Evolutionary conservation across 2,797 vertebrate genomes (phyloP), one percentile per base, ranked within the genome.

Genomic region (Enteromius viviparus): DNA sequence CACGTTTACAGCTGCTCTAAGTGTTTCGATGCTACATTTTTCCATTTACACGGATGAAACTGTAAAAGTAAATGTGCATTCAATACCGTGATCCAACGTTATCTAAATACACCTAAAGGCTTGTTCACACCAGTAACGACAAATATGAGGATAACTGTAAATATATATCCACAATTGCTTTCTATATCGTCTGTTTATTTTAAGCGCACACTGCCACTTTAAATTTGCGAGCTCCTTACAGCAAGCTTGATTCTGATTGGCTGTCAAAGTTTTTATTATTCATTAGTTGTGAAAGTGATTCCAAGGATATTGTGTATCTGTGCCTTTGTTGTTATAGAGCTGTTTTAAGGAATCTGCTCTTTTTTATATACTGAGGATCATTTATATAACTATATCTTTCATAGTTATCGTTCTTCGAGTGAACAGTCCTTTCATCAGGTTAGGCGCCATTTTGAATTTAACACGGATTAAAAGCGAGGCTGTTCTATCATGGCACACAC

Each of bases 1-100:
- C 55, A 77, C 74, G 58, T 64, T 81, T 81, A 82, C 64, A 78
- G 68, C 51, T 58, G 76, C 47, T 51, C 47, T 71, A 58, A 29
- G 75, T 23, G 21, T 82, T 74, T 71, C 34, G 62, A 53, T 85
- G 80, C 85, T 86, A 86, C 85, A 86, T 29, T 79, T n/a, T 5
- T 19, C 0, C 0, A 55, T 58, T 29, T 42, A 23, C 21, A 40
- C 42, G 47, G 40, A 81, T 74, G 77, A 51, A 51, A 76, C 29
- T 17, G 23, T 60, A 40, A 80, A 76, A 85, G 45, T 51, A 81
- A 65, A 37, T 49, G 47, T 40, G 34, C 78, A 32, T 51, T 78
- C 9, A n/a, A 23, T 51, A 32, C 32, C 32, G 9, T 69, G 70
- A 32, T 55, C 10, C 15, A 15, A 15, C 12, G 29, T 32, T 9